Evolutionary conservation across 2,797 vertebrate species (phyloP).

Genomic region (Rallus crepitans): DNA sequence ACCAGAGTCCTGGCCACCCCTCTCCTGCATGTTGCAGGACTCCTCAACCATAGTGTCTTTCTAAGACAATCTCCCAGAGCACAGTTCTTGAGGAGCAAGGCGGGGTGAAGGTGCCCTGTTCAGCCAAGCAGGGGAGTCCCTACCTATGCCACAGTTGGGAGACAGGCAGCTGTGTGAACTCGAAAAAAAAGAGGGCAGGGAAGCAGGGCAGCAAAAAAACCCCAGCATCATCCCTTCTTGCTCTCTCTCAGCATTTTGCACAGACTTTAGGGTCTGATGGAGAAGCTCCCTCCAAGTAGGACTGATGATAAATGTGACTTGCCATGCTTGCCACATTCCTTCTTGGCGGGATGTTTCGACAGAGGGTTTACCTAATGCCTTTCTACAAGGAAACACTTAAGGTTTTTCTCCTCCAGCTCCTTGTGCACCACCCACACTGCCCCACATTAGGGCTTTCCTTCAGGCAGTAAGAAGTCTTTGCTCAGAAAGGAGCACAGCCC

Average conservation of each 20-base stretch:
- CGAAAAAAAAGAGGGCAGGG: neutral
- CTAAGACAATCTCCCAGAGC: neutral
- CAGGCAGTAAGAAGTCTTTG: neutral
- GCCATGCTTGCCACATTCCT: neutral
- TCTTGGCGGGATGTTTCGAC: neutral
- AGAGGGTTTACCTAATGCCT: neutral
- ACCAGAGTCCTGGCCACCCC: fast-evolving
- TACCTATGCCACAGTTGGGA: neutral
- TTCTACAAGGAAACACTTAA: neutral
- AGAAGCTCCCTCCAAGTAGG: neutral
- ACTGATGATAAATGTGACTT: neutral
- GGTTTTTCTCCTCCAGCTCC: neutral
- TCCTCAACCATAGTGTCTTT: neutral
- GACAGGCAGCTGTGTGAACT: neutral
- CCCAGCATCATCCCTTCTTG: neutral
- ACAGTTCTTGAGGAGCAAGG: neutral
- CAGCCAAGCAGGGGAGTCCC: neutral
- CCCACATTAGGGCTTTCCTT: neutral
- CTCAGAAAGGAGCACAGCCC: neutral
- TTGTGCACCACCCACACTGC: neutral
- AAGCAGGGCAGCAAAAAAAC: neutral
- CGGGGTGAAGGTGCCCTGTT: neutral
- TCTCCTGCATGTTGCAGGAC: neutral
- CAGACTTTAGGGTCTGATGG: neutral
- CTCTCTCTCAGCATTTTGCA: neutral